Conservation (phyloP, 2,888 invertebrate genomes). For the Sarcophaga caerulescens region DNA sequence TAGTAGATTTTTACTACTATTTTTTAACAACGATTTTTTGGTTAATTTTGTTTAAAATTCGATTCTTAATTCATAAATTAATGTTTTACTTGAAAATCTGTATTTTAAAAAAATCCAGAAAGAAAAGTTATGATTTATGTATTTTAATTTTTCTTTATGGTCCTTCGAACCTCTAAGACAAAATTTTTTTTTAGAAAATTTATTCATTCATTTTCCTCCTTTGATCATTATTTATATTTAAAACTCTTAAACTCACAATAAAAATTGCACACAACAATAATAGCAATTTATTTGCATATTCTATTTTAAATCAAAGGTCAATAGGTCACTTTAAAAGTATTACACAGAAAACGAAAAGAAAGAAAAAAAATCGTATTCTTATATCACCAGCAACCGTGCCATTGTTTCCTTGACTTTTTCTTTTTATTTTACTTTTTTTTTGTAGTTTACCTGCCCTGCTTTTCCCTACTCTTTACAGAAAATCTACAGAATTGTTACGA, state of each 20-base stretch:
- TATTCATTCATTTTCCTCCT: neutral
- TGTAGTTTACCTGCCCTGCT: no score
- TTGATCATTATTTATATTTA: neutral
- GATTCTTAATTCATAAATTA: no score
- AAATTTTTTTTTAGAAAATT: no score
- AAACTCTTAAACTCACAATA: neutral
- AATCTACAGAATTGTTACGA: neutral
- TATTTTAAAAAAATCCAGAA: no score
- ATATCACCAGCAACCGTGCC: neutral
- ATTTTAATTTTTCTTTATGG: no score
- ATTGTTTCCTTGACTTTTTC: neutral
- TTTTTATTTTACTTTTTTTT: neutral
- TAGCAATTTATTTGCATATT: neutral
- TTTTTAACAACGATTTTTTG: no score
- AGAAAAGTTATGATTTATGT: no score
- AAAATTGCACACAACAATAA: neutral
- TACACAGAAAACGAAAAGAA: neutral
- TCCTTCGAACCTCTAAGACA: no score
- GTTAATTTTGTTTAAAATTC: no score
- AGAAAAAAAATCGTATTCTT: neutral
- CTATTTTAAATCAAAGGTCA: neutral
- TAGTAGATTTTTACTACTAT: no score
- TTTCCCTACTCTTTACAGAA: neutral
- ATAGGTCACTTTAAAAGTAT: neutral
- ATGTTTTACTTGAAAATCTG: no score